Percentiles rank a stretch among this genome's conserved stretches.
These are phyloP conservation scores for Coelinius sp. DNA, from an alignment of 2,888 invertebrate species.

Conservation along the genomic window DNA sequence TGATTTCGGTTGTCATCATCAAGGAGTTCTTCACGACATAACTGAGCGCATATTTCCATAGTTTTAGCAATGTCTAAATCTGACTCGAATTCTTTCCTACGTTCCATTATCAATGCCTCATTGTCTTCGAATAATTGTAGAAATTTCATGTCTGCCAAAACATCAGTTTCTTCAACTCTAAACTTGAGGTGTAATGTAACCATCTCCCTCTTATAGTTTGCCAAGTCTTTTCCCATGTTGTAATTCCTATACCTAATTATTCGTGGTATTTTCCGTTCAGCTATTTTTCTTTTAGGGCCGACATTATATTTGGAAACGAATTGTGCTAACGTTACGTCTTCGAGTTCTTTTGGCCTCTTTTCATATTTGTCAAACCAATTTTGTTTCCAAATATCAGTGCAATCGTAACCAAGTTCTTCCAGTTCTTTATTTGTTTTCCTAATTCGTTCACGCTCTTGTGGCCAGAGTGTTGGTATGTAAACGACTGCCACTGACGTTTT, in stretches of 20 bases:
- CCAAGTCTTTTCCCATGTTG: conserved; percentile 58
- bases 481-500: conserved; percentile 42
- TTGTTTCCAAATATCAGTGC: conserved; percentile 66
- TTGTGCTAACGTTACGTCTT: conserved; percentile 63
- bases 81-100: conserved; percentile 58
- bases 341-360: conserved; percentile 59
- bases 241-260: conserved; percentile 64
- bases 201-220: conserved; percentile 55
- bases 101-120: conserved; percentile 52
- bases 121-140: conserved; percentile 58
- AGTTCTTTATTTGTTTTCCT: too few species aligned
- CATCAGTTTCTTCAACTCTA: conserved; percentile 60
- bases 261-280: conserved; percentile 51
- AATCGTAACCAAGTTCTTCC: conserved; percentile 42
- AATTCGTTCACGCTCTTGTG: conserved; percentile 59
- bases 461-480: conserved; percentile 52
- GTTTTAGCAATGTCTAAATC: conserved; percentile 59
- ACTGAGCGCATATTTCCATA: conserved; percentile 35
- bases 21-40: conserved; percentile 16
- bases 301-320: conserved; percentile 61
- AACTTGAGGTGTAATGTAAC: conserved; percentile 60
- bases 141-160: conserved; percentile 59
- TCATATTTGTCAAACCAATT: conserved; percentile 69
- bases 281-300: conserved; percentile 36
- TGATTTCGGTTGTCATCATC: conserved; percentile 41